Percentiles rank a stretch among this genome's conserved stretches.
phyloP scores from a whole-genome alignment of 2,113 vertebrate genomes.

The Gallinago paraguaiae region DNA sequence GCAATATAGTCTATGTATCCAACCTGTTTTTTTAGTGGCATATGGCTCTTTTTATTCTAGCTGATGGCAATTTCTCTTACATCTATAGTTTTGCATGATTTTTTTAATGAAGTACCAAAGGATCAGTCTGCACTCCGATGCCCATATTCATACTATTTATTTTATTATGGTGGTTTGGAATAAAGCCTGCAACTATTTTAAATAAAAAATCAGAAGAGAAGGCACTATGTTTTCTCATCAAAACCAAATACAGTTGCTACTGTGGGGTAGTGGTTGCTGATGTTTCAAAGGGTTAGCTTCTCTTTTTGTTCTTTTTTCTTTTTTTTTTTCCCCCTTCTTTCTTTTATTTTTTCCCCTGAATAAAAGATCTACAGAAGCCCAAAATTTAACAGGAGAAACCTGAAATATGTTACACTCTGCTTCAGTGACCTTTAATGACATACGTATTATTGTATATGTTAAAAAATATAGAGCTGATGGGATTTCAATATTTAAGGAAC shows the following conservation, averaged over 20 bases:
- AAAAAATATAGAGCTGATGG: background rate
- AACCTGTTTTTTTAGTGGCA: background rate
- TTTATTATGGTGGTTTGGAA: background rate
- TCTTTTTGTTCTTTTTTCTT: too few species aligned
- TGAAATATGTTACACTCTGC: background rate
- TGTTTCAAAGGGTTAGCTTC: background rate
- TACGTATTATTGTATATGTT: background rate
- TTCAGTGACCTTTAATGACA: background rate
- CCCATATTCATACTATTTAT: background rate
- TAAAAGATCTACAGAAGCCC: background rate
- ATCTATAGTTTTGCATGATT: background rate
- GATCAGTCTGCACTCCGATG: background rate
- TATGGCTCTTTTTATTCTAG: background rate
- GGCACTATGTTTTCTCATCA: background rate
- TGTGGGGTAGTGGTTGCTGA: background rate
- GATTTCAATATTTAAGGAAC: background rate
- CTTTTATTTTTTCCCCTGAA: accelerated
- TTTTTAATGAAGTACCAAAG: background rate
- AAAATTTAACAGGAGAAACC: background rate
- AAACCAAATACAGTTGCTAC: background rate
- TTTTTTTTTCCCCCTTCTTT: accelerated
- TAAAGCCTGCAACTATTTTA: background rate
- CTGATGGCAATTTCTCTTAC: background rate
- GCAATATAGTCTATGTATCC: background rate
- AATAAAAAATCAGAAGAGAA: background rate